A percentile compares a stretch with the other conserved stretches of the same genome.
Evolutionary conservation across 2,888 invertebrate genomes (phyloP).

Genomic region (Cephalotes varians): DNA sequence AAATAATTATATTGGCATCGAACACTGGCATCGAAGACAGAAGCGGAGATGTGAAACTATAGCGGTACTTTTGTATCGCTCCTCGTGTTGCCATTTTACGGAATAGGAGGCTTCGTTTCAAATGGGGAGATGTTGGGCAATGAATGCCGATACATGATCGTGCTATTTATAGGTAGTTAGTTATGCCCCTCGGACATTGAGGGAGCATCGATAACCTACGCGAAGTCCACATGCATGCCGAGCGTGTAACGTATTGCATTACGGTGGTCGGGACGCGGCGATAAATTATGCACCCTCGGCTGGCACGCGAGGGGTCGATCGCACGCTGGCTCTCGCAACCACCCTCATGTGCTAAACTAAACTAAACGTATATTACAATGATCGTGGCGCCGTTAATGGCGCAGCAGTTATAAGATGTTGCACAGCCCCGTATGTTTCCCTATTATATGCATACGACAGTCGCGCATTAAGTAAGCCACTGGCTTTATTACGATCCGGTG

Average conservation of each 20-base stretch:
- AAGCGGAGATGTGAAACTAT: neutral
- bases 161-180: constrained; percentile 75
- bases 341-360: constrained; percentile 78
- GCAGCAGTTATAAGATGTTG: constrained; percentile 83
- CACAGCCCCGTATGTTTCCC: constrained; percentile 82
- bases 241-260: constrained; percentile 79
- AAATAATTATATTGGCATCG: neutral
- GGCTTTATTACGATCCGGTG: constrained; percentile 13
- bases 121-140: constrained; percentile 48
- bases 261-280: constrained; percentile 75
- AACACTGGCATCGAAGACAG: neutral
- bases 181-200: constrained; percentile 68
- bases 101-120: neutral
- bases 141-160: constrained; percentile 75
- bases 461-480: constrained; percentile 14
- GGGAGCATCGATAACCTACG: constrained; percentile 75
- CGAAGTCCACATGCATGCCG: constrained; percentile 77
- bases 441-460: constrained; percentile 68
- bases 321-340: constrained; percentile 60
- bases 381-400: constrained; percentile 83
- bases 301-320: constrained; percentile 70
- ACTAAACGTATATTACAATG: constrained; percentile 84
- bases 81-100: neutral
- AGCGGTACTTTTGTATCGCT: neutral
- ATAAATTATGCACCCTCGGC: constrained; percentile 85